These are phyloP conservation scores for Erpornis zantholeuca DNA, from an alignment of 2,113 vertebrate genomes.

Conservation along the genomic window DNA sequence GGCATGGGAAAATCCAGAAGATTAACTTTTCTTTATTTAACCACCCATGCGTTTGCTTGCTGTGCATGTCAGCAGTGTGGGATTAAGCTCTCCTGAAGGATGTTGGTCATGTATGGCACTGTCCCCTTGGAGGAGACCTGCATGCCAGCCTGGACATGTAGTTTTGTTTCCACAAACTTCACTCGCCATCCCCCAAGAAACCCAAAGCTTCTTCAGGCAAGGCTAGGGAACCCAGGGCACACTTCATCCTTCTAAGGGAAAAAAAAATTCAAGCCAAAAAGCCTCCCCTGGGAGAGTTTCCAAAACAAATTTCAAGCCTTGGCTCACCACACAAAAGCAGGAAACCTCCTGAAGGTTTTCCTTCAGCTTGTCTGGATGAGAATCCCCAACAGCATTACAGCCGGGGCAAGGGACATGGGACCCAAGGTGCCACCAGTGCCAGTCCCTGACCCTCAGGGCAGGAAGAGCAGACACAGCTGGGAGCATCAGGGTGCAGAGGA, in stretches of 20 bases:
- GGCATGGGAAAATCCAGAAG: neutral
- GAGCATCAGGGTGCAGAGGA: neutral
- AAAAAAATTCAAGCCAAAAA: neutral
- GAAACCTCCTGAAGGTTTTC: neutral
- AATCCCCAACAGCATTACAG: neutral
- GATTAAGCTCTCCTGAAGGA: neutral
- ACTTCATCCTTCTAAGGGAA: neutral
- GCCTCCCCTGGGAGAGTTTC: slow-evolving; percentile 7
- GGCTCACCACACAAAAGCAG: neutral
- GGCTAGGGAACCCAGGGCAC: neutral
- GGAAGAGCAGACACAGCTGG: neutral
- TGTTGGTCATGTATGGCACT: fast-evolving
- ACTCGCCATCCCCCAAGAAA: neutral
- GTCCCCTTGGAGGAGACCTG: neutral
- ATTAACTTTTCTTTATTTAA: neutral
- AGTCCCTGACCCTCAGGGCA: neutral
- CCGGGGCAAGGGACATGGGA: fast-evolving
- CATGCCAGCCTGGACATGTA: neutral
- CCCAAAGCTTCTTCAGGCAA: neutral
- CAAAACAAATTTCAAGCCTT: neutral
- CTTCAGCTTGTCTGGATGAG: neutral
- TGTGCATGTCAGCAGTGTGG: neutral
- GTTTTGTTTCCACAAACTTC: neutral
- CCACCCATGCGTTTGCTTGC: fast-evolving
- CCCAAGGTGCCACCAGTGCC: neutral